phyloP scores from a whole-genome alignment of 2,113 vertebrate genomes.

The Macaca mulatta region DNA sequence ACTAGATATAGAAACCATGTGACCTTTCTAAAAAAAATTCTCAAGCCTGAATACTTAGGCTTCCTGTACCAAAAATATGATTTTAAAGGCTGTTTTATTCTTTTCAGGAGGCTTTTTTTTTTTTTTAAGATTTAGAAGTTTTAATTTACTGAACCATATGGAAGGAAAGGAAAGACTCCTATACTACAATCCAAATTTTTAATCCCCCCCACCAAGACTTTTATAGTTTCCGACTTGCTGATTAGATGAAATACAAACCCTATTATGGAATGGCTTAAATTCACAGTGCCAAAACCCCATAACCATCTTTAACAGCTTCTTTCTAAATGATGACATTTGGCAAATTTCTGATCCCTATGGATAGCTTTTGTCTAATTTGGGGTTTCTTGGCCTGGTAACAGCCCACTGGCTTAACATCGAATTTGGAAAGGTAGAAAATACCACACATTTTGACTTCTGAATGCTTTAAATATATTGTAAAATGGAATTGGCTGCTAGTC shows the following conservation, averaged over 20 bases:
- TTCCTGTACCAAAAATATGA: slow-evolving; percentile 42
- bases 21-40: neutral
- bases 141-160: slow-evolving; percentile 65
- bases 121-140: slow-evolving; percentile 40
- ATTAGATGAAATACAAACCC: slow-evolving; percentile 66
- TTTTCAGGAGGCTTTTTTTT: slow-evolving; percentile 29
- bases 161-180: slow-evolving; percentile 40
- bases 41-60: slow-evolving; percentile 40
- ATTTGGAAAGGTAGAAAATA: slow-evolving; percentile 54
- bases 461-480: neutral
- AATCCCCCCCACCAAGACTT: neutral
- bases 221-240: slow-evolving; percentile 60
- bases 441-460: slow-evolving; percentile 63
- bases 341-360: slow-evolving; percentile 39
- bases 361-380: slow-evolving; percentile 40
- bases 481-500: slow-evolving; percentile 29
- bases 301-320: slow-evolving; percentile 63
- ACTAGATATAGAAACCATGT: neutral
- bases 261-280: slow-evolving; percentile 41
- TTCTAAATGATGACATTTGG: slow-evolving; percentile 57
- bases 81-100: slow-evolving; percentile 8
- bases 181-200: slow-evolving; percentile 47
- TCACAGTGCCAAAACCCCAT: slow-evolving; percentile 45
- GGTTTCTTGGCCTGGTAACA: slow-evolving; percentile 49
- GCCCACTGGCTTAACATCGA: slow-evolving; percentile 20